Evolutionary conservation across 2,797 vertebrate species (phyloP).

Genomic region (Sebastes goodei): DNA sequence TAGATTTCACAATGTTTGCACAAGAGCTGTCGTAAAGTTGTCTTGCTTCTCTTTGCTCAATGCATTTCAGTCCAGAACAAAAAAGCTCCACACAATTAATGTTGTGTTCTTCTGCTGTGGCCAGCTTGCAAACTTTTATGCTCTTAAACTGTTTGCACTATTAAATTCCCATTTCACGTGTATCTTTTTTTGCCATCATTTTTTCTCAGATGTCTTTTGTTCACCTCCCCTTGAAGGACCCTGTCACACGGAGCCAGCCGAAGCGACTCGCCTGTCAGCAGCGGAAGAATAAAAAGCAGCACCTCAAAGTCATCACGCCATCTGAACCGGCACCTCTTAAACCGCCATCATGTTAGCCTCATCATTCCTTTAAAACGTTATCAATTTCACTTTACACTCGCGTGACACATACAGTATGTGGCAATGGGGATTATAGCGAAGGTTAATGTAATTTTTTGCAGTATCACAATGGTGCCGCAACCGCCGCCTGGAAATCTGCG

Average conservation of each 20-base stretch:
- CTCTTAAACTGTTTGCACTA: not conserved
- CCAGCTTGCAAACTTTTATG: not conserved
- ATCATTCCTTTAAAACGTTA: conserved; percentile 20
- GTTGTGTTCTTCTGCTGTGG: not conserved
- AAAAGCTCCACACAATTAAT: not conserved
- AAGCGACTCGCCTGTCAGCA: conserved; percentile 3
- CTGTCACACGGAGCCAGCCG: not conserved
- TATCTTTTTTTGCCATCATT: not conserved
- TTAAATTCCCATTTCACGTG: conserved; percentile 1
- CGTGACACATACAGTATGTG: not conserved
- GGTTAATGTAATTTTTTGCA: conserved; percentile 36
- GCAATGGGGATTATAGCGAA: not conserved
- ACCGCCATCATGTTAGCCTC: conserved; percentile 4
- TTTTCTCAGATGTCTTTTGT: conserved; percentile 6
- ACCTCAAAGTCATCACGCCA: conserved; percentile 1
- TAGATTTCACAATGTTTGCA: conserved; percentile 46
- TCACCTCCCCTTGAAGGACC: conserved; percentile 10
- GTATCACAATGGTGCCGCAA: conserved; percentile 10
- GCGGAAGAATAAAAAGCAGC: conserved; percentile 1
- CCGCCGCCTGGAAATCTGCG: conserved; percentile 4
- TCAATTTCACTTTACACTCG: not conserved
- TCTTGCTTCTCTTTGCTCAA: not conserved
- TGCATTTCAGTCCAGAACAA: not conserved
- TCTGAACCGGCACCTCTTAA: conserved; percentile 15
- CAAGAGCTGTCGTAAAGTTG: not conserved